Evolutionary conservation across 2,113 vertebrate genomes (phyloP).

Genomic region (Megaceryle torquata): DNA sequence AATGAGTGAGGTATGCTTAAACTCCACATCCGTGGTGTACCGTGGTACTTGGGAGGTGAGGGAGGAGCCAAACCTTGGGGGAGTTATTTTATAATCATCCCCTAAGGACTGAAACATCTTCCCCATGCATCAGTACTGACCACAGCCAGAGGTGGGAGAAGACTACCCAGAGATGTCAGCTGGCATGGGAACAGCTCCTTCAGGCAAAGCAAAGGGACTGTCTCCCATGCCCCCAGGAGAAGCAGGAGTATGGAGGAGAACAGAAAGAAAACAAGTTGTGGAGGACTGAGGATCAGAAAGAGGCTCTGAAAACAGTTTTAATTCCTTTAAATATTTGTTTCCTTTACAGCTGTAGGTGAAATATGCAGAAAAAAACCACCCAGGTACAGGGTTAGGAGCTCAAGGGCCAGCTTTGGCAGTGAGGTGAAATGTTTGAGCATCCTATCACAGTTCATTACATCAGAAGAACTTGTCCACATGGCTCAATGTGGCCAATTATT

Average conservation of each 20-base stretch:
- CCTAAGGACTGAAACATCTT: not conserved
- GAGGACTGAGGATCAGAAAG: not conserved
- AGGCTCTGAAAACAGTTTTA: not conserved
- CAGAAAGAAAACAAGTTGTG: not conserved
- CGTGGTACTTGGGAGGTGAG: not conserved
- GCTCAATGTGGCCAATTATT: rapidly evolving
- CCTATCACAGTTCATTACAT: not conserved
- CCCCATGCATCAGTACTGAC: not conserved
- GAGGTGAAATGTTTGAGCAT: not conserved
- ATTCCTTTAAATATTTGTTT: not conserved
- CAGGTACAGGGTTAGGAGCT: not conserved
- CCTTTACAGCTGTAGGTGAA: not conserved
- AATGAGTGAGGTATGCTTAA: not conserved
- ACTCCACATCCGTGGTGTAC: not conserved
- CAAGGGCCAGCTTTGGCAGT: not conserved
- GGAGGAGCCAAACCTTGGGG: not conserved
- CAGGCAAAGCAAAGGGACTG: not conserved
- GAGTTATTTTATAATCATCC: not conserved
- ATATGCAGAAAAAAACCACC: not conserved
- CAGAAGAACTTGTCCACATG: not conserved
- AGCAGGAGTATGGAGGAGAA: not conserved
- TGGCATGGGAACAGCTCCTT: not conserved
- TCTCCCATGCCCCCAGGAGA: not conserved
- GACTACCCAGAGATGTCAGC: not conserved
- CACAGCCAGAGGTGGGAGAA: not conserved